Evolutionary conservation across 1,140 invertebrate species (phyloP).

Genomic region (Solenopsis fugax): DNA sequence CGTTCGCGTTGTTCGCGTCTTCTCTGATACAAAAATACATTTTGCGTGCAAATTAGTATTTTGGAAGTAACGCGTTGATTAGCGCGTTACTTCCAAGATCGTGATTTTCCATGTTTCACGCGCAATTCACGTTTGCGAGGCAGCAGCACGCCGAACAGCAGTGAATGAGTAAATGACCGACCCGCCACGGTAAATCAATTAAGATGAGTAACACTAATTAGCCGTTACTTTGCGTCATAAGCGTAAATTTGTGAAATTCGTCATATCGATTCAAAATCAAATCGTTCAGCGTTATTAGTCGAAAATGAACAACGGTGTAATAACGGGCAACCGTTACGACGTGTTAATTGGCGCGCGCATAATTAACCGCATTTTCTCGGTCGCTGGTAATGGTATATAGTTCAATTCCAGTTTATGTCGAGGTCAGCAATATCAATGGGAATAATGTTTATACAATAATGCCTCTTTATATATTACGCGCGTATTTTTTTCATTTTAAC

Average conservation of each 20-base stretch:
- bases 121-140: not conserved
- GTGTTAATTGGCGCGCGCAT: constrained; percentile 38
- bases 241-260: not conserved
- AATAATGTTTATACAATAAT: constrained; percentile 15
- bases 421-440: not conserved
- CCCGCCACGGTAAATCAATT: constrained; percentile 12
- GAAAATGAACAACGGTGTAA: constrained; percentile 27
- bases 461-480: not conserved
- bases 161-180: not conserved
- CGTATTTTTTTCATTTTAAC: not conserved
- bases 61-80: not conserved
- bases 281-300: not conserved
- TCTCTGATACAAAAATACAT: not conserved
- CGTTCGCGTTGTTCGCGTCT: not conserved
- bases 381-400: not conserved
- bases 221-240: not conserved
- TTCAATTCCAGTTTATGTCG: constrained; percentile 8
- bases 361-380: constrained; percentile 55
- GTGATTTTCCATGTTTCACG: not conserved
- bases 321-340: constrained; percentile 9
- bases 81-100: not conserved
- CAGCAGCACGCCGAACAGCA: not conserved
- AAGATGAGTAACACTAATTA: constrained; percentile 29
- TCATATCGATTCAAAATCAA: constrained; percentile 25
- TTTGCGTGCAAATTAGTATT: not conserved